Base-by-base conservation (phyloP, 2,888 invertebrate species). In the Ctena decussata region DNA sequence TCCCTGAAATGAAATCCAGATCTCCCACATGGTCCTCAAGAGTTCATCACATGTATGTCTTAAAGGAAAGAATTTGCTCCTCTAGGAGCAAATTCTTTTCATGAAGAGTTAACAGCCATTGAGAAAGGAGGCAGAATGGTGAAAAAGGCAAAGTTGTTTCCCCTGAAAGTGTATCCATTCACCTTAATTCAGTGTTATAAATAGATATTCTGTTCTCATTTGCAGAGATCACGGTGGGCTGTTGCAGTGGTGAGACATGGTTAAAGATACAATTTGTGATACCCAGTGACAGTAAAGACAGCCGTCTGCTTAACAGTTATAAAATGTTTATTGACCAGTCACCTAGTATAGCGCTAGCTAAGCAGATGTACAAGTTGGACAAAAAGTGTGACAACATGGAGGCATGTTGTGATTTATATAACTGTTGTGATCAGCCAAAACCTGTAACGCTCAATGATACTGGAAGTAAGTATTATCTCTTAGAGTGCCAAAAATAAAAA, bases 211-310 rank as follows among this genome's bases (percentile, higher is more conserved):
- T 27, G 5, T 57, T 65, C 65, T 35, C 21, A 30, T 35, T 35
- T 65, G 32, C 35, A 65, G 65, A 18, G 18, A 65, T 30, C 3
- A 3, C 32, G 30, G 65, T 35, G 11, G 35, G 65, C 35, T 65
- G 65, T 18, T 89, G 89, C 69, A 81, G 85, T 53, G 72, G 78
- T 71, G 83, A 75, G 0, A 76, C 80, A 15, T 75, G 60, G 27
- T 53, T 89, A 6, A 82, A 89, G 18, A 84, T 86, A 74, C 75
- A 79, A 49, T 84, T 89, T 81, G 82, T 82, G 8, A 82, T 84
- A 32, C 74, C 84, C 6, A 81, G 60, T 60, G 46, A 83, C 32
- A 18, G 6, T 30, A 80, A 82, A 24, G 81, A 71, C 18, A 57
- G 78, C 15, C 65, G 77, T 30, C 80, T 85, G 12, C n/a, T 70